Evolutionary conservation across 2,888 invertebrate genomes (phyloP), one percentile per base, ranked within the genome.

Genomic region (Netelia inedita): DNA sequence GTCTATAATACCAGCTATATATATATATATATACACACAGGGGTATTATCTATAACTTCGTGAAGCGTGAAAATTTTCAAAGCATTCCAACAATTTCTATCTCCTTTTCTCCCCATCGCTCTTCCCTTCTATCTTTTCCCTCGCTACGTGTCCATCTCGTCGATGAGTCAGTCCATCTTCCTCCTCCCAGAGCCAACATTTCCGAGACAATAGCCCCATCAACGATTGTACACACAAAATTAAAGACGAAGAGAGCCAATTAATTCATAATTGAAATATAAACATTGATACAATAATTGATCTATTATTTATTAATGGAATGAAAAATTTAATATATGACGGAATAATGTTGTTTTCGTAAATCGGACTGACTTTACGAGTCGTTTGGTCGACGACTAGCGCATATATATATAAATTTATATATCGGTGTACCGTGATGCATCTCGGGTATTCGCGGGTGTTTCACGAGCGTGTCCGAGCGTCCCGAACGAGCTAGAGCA

Each of bases 51-150:
- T 21, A 46, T 46, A 46, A 72, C 63, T 79, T 65, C 53, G 71
- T 72, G 72, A 74, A 50, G 59, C 74, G 80, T 73, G 46, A 80
- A 74, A 73, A 66, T 46, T 73, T 80, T 61, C 73, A 61, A 66
- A 46, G 68, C 50, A 74, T 80, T 68, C 80, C 59, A 80, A 80
- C 66, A 9, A 74, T 79, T 72, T 68, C 23, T 43, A 66, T 66
- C 50, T 43, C 6, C 59, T 66, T 68, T 53, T 74, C 19, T n/a
- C 53, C 21, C 69, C 50, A 2, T 35, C 19, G 50, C 46, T 72
- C 59, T 57, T 78, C 35, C 65, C 57, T 61, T 63, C 23, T 43
- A 19, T 46, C 55, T 50, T 21, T 61, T 16, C 16, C 41, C 21
- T 43, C 19, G 21, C 35, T 50, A 59, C 71, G 16, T 71, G 35